These are phyloP conservation scores for Actinemys pallida DNA, from an alignment of 2,113 vertebrate species.

Conservation along the genomic window DNA sequence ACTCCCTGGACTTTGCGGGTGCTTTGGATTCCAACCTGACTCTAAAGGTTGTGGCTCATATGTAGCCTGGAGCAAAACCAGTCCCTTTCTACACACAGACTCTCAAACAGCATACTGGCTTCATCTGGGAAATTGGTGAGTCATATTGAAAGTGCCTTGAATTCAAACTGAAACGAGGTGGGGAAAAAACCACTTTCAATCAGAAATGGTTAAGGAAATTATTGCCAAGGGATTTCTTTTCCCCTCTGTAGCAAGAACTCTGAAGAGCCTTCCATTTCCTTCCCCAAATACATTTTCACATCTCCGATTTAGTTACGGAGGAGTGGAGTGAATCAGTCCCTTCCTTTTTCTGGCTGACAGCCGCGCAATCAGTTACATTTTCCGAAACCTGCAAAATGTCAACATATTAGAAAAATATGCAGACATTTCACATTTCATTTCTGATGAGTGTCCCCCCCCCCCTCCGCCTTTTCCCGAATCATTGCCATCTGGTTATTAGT, in stretches of 20 bases:
- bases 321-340: slow-evolving; percentile 58
- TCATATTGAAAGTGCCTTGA: background rate
- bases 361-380: slow-evolving; percentile 62
- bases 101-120: no score
- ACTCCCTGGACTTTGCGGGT: background rate
- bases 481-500: slow-evolving; percentile 72
- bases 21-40: background rate
- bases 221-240: background rate
- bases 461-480: slow-evolving; percentile 40
- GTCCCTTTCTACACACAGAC: background rate
- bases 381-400: slow-evolving; percentile 66
- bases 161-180: background rate
- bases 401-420: slow-evolving; percentile 69
- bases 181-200: background rate
- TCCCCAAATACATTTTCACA: slow-evolving; percentile 53
- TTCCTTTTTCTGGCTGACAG: slow-evolving; percentile 57
- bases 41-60: background rate
- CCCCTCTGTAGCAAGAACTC: slow-evolving; percentile 1
- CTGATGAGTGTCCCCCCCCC: slow-evolving; percentile 46
- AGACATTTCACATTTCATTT: slow-evolving; percentile 73
- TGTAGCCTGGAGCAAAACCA: background rate
- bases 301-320: slow-evolving; percentile 57
- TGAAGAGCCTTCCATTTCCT: slow-evolving; percentile 33
- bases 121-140: background rate
- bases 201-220: background rate